Evolutionary conservation across 2,113 vertebrate genomes (phyloP), one percentile per base, ranked within the genome.

Genomic region (Podocnemis expansa): DNA sequence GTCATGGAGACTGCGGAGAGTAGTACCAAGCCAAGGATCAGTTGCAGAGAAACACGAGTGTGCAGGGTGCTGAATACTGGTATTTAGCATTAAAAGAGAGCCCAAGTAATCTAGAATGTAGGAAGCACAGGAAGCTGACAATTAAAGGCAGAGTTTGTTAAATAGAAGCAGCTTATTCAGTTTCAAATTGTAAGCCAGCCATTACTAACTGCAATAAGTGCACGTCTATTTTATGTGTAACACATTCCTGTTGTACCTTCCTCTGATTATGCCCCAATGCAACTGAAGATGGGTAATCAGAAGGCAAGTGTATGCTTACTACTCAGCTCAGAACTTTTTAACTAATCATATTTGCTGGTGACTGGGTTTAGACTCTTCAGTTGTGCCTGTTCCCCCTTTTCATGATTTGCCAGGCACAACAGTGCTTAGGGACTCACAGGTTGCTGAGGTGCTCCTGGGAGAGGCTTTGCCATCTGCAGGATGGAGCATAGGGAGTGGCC

Each of bases 391-490:
- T 43, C 73, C 41, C 5, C 38, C 3, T 38, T 34, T 41, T 21
- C 10, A 19, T 54, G 54, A 24, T 19, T 27, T 73, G n/a, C 49
- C 47, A 41, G 58, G 55, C 34, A 13, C 34, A 31, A 49, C 45
- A 51, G 27, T 79, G 73, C 21, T 47, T 31, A 58, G 76, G 76
- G 47, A 97, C 98, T 98, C 97, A 98, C 98, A 17, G 98, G 97
- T 60, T 98, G 97, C 95, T 98, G 98, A 43, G 97, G 98, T 1
- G 98, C 98, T 85, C 98, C 98, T 0, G 98, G 98, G 55, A 98
- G 97, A 67, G 98, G 97, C 89, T 97, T 98, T 2, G 98, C 97
- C 0, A 73, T 96, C 85, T 98, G 97, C 95, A 98, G 58, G 88
- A 98, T 96, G 2, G 98, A 98, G n/a, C 96, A 96, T 82, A 96